Percentiles rank a stretch among this genome's conserved stretches.
phyloP scores from a whole-genome alignment of 2,113 vertebrate genomes.

The Urocitellus parryii region DNA sequence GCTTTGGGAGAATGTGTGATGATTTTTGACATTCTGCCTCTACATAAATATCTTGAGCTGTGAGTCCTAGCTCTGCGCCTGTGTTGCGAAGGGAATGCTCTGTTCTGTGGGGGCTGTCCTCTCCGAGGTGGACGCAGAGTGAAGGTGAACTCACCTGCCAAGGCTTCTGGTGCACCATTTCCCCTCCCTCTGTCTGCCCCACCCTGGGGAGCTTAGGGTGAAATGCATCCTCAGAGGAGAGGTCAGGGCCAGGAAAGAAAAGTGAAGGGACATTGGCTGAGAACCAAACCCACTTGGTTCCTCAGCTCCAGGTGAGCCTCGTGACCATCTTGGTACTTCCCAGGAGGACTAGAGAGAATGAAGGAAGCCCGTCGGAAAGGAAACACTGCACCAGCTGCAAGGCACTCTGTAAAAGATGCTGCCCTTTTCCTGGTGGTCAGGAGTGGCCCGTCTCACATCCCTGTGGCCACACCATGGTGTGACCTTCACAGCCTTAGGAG shows the following conservation, averaged over 20 bases:
- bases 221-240: neutral
- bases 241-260: too few relatives aligned
- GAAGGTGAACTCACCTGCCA: neutral
- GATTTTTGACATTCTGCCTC: slow-evolving; percentile 36
- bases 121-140: neutral
- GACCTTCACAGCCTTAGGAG: neutral
- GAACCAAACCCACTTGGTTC: too few relatives aligned
- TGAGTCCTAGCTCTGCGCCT: neutral
- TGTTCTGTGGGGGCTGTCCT: neutral
- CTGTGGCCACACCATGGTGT: rapidly evolving
- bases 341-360: neutral
- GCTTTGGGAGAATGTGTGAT: neutral
- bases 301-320: neutral
- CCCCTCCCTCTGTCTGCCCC: too few relatives aligned
- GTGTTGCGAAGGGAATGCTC: neutral
- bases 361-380: neutral
- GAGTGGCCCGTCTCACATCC: neutral
- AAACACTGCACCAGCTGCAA: neutral
- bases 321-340: neutral
- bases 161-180: neutral
- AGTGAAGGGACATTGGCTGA: neutral
- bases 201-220: too few relatives aligned
- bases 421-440: rapidly evolving
- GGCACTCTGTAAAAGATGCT: neutral
- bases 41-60: neutral